Evolutionary conservation across 2,113 vertebrate species (phyloP).

Genomic region (Heliornis fulica): DNA sequence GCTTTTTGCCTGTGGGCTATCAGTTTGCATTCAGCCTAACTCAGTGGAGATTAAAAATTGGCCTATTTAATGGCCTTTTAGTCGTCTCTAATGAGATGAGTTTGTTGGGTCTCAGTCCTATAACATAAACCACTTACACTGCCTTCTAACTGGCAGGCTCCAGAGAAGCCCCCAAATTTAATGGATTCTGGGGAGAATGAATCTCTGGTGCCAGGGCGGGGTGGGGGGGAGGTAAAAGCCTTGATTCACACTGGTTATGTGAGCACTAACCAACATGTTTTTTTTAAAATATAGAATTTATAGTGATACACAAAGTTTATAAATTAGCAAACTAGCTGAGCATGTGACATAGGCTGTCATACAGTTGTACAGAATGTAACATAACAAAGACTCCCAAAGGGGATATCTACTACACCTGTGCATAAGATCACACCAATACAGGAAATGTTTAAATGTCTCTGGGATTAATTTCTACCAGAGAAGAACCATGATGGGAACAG

Average conservation of each 20-base stretch:
- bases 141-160: neutral
- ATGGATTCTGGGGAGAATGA: neutral
- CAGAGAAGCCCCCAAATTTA: neutral
- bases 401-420: neutral
- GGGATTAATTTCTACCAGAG: neutral
- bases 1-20: slow-evolving; percentile 45
- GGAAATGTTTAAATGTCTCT: neutral
- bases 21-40: slow-evolving; percentile 39
- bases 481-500: neutral
- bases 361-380: neutral
- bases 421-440: neutral
- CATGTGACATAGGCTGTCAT: neutral
- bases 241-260: neutral
- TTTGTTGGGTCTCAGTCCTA: slow-evolving; percentile 6
- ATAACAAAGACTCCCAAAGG: neutral
- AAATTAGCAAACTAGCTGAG: slow-evolving; percentile 7
- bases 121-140: neutral
- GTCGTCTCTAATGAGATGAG: slow-evolving; percentile 6
- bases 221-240: no score
- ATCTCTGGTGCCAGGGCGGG: neutral
- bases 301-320: neutral
- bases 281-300: neutral
- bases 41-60: slow-evolving; percentile 39
- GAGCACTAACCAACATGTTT: neutral
- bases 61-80: slow-evolving; percentile 46